Evolutionary conservation across 2,797 vertebrate species (phyloP).

Genomic region (Morelia viridis): DNA sequence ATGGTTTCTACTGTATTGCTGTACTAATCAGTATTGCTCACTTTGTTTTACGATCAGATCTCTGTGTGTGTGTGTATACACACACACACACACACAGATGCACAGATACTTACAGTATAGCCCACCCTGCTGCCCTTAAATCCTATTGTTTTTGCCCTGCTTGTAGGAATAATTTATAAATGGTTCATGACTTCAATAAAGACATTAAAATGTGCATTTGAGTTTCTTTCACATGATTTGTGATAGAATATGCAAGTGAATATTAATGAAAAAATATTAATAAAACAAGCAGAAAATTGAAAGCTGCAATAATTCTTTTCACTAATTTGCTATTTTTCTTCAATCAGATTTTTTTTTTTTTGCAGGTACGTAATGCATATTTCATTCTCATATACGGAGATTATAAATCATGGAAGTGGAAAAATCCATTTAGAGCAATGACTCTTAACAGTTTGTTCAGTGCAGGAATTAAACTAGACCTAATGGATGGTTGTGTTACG

Average conservation of each 20-base stretch:
- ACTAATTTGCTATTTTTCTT: not conserved
- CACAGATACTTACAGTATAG: no score
- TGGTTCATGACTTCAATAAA: not conserved
- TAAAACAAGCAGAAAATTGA: not conserved
- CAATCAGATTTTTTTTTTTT: not conserved
- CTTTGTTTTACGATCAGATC: not conserved
- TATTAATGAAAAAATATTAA: not conserved
- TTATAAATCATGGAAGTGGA: not conserved
- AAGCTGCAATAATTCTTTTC: not conserved
- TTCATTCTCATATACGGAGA: no score
- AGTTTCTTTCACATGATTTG: not conserved
- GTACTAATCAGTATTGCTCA: constrained; percentile 2
- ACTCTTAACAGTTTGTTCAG: not conserved
- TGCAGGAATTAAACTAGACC: not conserved
- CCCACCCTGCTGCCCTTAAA: no score
- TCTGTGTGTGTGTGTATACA: no score
- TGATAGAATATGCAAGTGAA: not conserved
- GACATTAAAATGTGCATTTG: not conserved
- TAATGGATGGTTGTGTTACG: not conserved
- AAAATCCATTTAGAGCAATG: not conserved
- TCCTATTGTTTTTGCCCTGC: no score
- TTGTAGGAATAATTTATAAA: not conserved
- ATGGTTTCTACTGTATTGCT: constrained; percentile 25
- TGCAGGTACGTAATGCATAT: not conserved
- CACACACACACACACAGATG: no score